phyloP scores from a whole-genome alignment of 2,888 invertebrate genomes.

The Cosmia trapezina region DNA sequence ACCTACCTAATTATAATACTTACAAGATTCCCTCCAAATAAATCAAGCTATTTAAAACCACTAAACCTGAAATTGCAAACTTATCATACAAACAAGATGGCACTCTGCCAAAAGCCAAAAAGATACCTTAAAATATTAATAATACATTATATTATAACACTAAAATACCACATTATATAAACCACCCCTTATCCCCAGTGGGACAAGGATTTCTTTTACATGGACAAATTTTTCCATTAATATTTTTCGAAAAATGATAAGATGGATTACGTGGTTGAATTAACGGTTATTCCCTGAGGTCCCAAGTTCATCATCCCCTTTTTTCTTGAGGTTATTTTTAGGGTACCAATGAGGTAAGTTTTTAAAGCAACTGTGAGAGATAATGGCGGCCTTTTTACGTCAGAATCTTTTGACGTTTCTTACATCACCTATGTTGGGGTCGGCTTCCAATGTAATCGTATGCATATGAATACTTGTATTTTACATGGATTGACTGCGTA shows the following conservation, averaged over 20 bases:
- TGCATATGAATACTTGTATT: not conserved
- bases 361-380: conserved; percentile 8
- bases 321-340: conserved; percentile 68
- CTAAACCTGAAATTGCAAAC: conserved; percentile 48
- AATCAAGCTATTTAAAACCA: conserved; percentile 51
- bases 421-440: not conserved
- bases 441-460: not conserved
- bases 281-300: conserved; percentile 82
- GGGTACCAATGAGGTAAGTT: conserved; percentile 50
- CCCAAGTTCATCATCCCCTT: conserved; percentile 76
- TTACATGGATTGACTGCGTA: not conserved
- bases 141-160: conserved; percentile 56
- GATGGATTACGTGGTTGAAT: conserved; percentile 88
- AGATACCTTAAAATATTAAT: conserved; percentile 46
- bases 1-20: no score
- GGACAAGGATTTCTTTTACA: conserved; percentile 79
- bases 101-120: conserved; percentile 46
- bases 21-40: conserved; percentile 17
- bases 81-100: conserved; percentile 54
- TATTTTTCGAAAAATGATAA: conserved; percentile 83
- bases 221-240: conserved; percentile 87
- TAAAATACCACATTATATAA: conserved; percentile 58
- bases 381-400: conserved; percentile 42
- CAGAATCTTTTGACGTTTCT: conserved; percentile 26
- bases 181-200: conserved; percentile 72